A percentile compares a stretch with the other conserved stretches of the same genome.
These are phyloP conservation scores for Phylloscopus trochilus DNA, from an alignment of 2,113 vertebrate species.

Conservation along the genomic window DNA sequence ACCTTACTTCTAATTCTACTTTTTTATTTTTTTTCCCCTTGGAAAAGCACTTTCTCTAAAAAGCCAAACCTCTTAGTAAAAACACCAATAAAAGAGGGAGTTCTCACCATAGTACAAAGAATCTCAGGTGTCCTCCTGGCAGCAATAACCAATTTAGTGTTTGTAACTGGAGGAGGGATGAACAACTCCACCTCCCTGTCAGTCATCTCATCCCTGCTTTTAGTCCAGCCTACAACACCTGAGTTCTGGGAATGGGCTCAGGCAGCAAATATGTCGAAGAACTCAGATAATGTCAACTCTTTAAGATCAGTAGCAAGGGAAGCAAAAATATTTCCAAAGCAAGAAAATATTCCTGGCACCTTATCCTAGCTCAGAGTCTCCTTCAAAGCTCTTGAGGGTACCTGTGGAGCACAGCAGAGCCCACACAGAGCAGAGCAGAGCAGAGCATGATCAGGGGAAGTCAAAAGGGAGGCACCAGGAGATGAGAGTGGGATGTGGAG, in stretches of 20 bases:
- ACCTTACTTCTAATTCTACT: neutral
- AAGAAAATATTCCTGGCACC: neutral
- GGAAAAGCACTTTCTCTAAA: neutral
- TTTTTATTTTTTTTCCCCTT: neutral
- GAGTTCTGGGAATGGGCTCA: neutral
- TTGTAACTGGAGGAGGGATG: neutral
- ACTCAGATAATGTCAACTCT: neutral
- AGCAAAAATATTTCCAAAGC: neutral
- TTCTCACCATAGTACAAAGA: neutral
- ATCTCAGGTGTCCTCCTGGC: neutral
- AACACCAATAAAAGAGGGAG: neutral
- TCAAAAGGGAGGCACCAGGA: neutral
- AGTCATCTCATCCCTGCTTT: neutral
- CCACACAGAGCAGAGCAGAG: neutral
- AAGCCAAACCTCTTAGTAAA: neutral
- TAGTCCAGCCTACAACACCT: neutral
- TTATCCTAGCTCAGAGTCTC: neutral
- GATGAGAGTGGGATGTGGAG: neutral
- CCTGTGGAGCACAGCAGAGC: neutral
- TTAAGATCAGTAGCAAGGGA: neutral
- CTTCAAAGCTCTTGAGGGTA: neutral
- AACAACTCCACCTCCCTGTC: neutral
- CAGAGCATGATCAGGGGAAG: accelerated
- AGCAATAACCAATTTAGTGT: neutral
- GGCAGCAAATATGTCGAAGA: neutral